A percentile compares a stretch with the other conserved stretches of the same genome.
phyloP scores from a whole-genome alignment of 2,797 vertebrate species.

The Setipinna tenuifilis region DNA sequence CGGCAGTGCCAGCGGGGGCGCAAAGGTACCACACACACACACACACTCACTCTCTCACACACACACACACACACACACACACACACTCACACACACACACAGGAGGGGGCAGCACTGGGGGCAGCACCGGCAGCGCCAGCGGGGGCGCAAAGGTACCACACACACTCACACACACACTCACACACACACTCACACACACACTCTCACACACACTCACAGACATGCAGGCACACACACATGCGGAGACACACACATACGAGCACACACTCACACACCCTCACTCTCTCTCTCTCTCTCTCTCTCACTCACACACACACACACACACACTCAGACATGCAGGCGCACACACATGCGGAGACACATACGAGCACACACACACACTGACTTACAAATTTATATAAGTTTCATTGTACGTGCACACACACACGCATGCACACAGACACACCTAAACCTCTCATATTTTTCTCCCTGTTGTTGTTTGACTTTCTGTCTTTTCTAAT shows the following conservation, averaged over 20 bases:
- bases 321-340: slow-evolving; percentile 43
- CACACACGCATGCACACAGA: too few relatives aligned
- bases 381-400: too few relatives aligned
- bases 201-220: background rate
- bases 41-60: slow-evolving; percentile 47
- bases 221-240: background rate
- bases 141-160: slow-evolving; percentile 89
- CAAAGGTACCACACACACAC: slow-evolving; percentile 79
- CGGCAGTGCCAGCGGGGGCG: slow-evolving; percentile 94
- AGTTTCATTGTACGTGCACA: too few relatives aligned
- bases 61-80: background rate
- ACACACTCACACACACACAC: slow-evolving; percentile 52
- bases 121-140: slow-evolving; percentile 96
- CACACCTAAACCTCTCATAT: background rate
- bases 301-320: slow-evolving; percentile 46
- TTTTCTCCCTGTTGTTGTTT: background rate
- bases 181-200: background rate
- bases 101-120: slow-evolving; percentile 92
- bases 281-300: too few relatives aligned
- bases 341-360: too few relatives aligned
- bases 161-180: slow-evolving; percentile 48
- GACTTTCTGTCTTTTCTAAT: too few relatives aligned
- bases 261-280: background rate
- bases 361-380: too few relatives aligned
- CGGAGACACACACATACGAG: background rate